A percentile compares a stretch with the other conserved stretches of the same genome.
phyloP scores from a whole-genome alignment of 2,113 vertebrate species.

The Laticauda colubrina region DNA sequence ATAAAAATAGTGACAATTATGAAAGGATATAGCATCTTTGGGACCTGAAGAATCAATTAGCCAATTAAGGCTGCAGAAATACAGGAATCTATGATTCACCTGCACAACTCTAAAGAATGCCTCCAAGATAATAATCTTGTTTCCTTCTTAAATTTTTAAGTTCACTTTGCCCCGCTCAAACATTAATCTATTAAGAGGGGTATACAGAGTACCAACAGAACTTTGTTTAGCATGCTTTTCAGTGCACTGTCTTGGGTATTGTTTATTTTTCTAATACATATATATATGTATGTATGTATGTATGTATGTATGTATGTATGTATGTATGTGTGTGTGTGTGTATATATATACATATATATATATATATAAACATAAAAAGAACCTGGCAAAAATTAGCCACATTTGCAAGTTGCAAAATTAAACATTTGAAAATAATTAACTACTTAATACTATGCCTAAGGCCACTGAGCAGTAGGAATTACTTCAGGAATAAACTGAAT shows the following conservation, averaged over 20 bases:
- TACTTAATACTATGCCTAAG: slow-evolving; percentile 7
- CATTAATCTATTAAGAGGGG: not conserved
- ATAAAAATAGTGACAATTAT: slow-evolving; percentile 40
- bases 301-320: slow-evolving; percentile 41
- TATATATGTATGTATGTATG: slow-evolving; percentile 45
- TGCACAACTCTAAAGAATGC: slow-evolving; percentile 50
- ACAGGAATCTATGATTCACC: slow-evolving; percentile 39
- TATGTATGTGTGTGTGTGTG: too few species aligned
- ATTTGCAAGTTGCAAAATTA: not conserved
- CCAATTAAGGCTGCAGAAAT: slow-evolving; percentile 45
- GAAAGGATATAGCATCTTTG: slow-evolving; percentile 53
- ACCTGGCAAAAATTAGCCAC: slow-evolving; percentile 42
- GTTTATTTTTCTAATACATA: slow-evolving; percentile 45
- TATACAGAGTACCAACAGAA: slow-evolving; percentile 40
- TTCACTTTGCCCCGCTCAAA: not conserved
- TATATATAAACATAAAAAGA: slow-evolving; percentile 45
- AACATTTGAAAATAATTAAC: slow-evolving; percentile 38
- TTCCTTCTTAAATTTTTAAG: slow-evolving; percentile 53
- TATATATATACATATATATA: slow-evolving; percentile 53
- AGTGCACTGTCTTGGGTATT: slow-evolving; percentile 44
- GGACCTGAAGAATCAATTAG: slow-evolving; percentile 52
- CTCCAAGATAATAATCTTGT: slow-evolving; percentile 38
- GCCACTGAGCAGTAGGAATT: slow-evolving; percentile 24
- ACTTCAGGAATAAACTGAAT: slow-evolving; percentile 3
- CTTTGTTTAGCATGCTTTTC: slow-evolving; percentile 41